Evolutionary conservation across 2,797 vertebrate species (phyloP).

Genomic region (Dryobates pubescens): DNA sequence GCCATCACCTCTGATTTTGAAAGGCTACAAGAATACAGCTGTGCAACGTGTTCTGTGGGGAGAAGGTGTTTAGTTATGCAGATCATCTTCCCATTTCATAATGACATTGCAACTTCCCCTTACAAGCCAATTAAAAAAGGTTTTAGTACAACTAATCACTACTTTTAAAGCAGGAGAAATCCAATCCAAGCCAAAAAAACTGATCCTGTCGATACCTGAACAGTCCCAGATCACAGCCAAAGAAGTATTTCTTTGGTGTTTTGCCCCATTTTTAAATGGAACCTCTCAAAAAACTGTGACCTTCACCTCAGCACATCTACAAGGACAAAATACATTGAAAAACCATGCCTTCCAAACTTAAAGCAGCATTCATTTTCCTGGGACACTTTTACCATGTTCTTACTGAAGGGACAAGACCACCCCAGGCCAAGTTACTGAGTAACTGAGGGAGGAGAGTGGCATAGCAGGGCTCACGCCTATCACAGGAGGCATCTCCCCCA

Average conservation of each 20-base stretch:
- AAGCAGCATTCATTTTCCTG: background rate
- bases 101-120: slow-evolving; percentile 21
- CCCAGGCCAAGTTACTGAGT: slow-evolving; percentile 50
- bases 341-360: background rate
- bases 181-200: slow-evolving; percentile 1
- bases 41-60: background rate
- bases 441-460: slow-evolving; percentile 46
- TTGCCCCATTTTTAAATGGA: background rate
- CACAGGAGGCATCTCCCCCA: slow-evolving; percentile 7
- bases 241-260: background rate
- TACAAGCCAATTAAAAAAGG: background rate
- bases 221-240: background rate
- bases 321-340: background rate
- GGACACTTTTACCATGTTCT: background rate
- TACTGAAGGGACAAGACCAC: background rate
- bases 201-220: slow-evolving; percentile 6
- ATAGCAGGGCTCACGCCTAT: background rate
- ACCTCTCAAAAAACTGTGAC: background rate
- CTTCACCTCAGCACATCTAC: slow-evolving; percentile 21
- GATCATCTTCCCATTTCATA: background rate
- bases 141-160: background rate
- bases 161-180: slow-evolving; percentile 4
- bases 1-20: background rate
- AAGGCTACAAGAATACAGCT: background rate
- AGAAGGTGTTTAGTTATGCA: background rate